phyloP scores from a whole-genome alignment of 1,140 invertebrate species.

The Drosophila nasuta region DNA sequence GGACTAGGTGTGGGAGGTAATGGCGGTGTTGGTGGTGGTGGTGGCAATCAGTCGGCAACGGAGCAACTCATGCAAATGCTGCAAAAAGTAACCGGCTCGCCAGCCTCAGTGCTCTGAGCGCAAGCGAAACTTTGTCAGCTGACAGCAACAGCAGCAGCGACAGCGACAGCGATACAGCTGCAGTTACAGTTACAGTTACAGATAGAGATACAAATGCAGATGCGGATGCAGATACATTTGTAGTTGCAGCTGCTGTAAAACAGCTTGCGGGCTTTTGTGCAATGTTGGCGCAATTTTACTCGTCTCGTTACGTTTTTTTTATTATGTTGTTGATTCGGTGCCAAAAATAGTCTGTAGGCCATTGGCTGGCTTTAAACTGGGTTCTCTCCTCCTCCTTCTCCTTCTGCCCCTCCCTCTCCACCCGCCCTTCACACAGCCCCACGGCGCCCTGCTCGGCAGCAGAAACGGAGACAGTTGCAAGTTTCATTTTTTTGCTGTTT shows the following conservation, averaged over 20 bases:
- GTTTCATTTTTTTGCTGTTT: constrained; percentile 44
- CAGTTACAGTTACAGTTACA: constrained; percentile 6
- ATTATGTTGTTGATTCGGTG: constrained; percentile 68
- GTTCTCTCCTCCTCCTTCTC: constrained; percentile 13
- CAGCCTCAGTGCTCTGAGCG: constrained; percentile 71
- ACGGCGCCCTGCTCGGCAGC: neutral
- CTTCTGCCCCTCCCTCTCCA: neutral
- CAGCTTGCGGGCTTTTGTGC: constrained; percentile 59
- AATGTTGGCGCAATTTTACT: constrained; percentile 62
- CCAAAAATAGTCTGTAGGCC: constrained; percentile 76
- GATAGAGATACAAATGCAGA: constrained; percentile 3
- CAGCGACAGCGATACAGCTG: neutral
- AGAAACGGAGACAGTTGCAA: constrained; percentile 38
- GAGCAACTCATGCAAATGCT: constrained; percentile 84
- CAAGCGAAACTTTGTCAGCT: constrained; percentile 26
- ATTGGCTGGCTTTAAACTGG: constrained; percentile 51
- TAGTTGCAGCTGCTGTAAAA: constrained; percentile 42
- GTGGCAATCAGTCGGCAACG: constrained; percentile 75
- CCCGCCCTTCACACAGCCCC: no score
- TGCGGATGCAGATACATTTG: constrained; percentile 12
- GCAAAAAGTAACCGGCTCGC: constrained; percentile 79
- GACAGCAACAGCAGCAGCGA: neutral
- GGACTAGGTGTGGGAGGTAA: constrained; percentile 25
- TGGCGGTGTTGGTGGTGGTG: constrained; percentile 13
- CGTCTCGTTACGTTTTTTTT: constrained; percentile 40